Conservation (phyloP, 2,797 vertebrate species). For the Babyrousa celebensis region DNA sequence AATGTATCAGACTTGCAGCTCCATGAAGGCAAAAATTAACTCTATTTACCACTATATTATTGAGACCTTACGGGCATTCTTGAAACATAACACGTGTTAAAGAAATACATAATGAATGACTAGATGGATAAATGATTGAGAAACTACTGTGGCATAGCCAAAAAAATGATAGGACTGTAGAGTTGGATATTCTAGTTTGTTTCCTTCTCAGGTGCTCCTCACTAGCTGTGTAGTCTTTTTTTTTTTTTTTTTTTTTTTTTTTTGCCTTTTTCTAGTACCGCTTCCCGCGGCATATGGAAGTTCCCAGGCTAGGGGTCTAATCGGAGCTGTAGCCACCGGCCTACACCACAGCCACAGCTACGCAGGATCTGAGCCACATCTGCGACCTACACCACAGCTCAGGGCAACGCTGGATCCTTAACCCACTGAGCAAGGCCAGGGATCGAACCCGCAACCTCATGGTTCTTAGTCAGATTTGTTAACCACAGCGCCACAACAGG, state of each 20-base stretch:
- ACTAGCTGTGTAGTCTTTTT: background rate
- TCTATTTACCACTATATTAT: background rate
- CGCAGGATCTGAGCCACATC: no score
- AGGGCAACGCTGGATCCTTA: no score
- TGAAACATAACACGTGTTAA: background rate
- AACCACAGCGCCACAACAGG: no score
- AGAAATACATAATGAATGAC: constrained; percentile 30
- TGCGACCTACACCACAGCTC: no score
- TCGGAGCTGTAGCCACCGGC: no score
- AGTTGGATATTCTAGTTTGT: background rate
- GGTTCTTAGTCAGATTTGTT: no score
- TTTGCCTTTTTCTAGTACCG: no score
- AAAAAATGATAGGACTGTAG: background rate
- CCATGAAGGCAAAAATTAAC: background rate
- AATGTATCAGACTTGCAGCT: background rate
- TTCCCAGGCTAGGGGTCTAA: no score
- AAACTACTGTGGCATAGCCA: background rate
- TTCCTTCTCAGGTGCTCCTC: background rate
- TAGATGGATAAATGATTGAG: background rate
- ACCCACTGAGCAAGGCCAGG: no score
- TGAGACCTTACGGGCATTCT: background rate
- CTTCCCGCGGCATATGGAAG: no score
- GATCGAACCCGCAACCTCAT: no score
- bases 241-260: background rate
- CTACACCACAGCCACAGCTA: no score